Percentiles rank a stretch among this genome's conserved stretches.
Evolutionary conservation across 2,113 vertebrate genomes (phyloP).

Genomic region (Corythornis cristatus): DNA sequence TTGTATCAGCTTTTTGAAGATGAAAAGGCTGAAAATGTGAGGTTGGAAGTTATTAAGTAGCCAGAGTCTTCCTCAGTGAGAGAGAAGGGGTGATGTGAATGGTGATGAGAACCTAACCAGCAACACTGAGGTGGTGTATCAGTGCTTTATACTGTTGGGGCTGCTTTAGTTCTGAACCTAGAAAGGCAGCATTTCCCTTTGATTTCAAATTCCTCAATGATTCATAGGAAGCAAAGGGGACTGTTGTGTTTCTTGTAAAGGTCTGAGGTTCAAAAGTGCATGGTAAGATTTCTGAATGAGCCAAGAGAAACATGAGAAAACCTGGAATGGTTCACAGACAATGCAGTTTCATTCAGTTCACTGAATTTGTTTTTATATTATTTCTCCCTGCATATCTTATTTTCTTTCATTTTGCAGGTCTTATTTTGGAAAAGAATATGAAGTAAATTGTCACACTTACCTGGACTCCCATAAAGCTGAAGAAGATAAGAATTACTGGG

Average conservation of each 20-base stretch:
- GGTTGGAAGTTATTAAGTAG: not conserved
- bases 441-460: conserved; percentile 87
- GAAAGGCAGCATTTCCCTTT: not conserved
- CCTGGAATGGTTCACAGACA: not conserved
- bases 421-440: conserved; percentile 85
- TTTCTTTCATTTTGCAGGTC: conserved; percentile 77
- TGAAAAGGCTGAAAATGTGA: not conserved
- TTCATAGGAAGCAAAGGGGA: not conserved
- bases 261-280: not conserved
- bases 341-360: not conserved
- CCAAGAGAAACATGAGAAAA: not conserved
- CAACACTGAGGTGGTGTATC: accelerated
- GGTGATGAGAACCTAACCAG: not conserved
- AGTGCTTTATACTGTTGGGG: not conserved
- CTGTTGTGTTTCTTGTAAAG: not conserved
- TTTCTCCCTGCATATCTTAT: not conserved
- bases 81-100: not conserved
- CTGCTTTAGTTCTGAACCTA: not conserved
- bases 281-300: not conserved
- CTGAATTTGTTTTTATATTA: not conserved
- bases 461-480: conserved; percentile 86
- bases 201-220: not conserved
- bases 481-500: conserved; percentile 88
- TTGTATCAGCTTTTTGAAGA: not conserved
- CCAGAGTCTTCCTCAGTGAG: not conserved